Percentiles rank a stretch among this genome's conserved stretches.
Conservation (phyloP, 2,113 vertebrate genomes). For the Heterochromis multidens region DNA sequence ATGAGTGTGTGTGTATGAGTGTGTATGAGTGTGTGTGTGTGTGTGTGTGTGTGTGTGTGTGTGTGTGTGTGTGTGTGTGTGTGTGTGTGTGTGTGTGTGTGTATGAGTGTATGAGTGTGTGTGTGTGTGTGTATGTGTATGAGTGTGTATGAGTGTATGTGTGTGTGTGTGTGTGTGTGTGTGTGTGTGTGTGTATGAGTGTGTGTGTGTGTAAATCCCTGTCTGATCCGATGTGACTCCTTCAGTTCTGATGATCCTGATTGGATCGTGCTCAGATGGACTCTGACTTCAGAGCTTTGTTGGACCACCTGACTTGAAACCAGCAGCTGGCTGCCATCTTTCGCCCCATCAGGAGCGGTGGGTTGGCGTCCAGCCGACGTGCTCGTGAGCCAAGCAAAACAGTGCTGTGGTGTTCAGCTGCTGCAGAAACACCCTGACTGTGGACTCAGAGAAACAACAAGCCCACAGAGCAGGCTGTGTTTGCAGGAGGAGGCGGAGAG, state of each 20-base stretch:
- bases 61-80: not conserved
- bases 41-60: not conserved
- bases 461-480: not conserved
- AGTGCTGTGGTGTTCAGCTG: constrained; percentile 8
- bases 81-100: not conserved
- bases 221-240: not conserved
- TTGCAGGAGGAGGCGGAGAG: not conserved
- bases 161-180: not conserved
- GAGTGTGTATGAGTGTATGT: too few species aligned
- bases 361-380: not conserved
- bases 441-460: not conserved
- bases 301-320: not conserved
- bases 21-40: not conserved
- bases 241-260: not conserved
- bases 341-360: not conserved
- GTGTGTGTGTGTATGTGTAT: not conserved
- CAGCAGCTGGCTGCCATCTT: not conserved
- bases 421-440: not conserved
- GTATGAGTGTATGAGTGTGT: not conserved
- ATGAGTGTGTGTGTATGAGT: too few species aligned
- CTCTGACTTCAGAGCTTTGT: not conserved
- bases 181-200: not conserved
- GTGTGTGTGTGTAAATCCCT: not conserved
- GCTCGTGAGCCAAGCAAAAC: constrained; percentile 10
- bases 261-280: not conserved